A percentile compares a stretch with the other conserved stretches of the same genome.
Evolutionary conservation across 92 coral and sea anemone genomes (phyloP).

Genomic region (Zoanthus sociatus): DNA sequence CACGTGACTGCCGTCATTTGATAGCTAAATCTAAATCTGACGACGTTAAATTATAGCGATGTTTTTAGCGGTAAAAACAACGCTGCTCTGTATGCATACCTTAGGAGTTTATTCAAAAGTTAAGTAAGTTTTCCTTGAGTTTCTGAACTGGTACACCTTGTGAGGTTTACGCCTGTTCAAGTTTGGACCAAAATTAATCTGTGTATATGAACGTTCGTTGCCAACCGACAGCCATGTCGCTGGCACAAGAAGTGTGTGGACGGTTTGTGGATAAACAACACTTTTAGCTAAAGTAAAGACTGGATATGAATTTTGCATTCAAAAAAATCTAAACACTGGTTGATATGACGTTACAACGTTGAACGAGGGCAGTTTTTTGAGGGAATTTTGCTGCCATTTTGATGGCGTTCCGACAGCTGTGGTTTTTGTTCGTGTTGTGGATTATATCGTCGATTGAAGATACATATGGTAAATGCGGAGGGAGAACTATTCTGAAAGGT

Average conservation of each 20-base stretch:
- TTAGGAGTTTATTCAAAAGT: neutral
- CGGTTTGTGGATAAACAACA: neutral
- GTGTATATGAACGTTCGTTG: neutral
- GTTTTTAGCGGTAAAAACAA: neutral
- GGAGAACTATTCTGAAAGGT: conserved; percentile 26
- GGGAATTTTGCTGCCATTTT: conserved; percentile 30
- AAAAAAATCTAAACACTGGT: neutral
- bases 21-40: neutral
- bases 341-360: neutral
- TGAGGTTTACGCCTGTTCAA: neutral
- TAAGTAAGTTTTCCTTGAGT: neutral
- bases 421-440: conserved; percentile 9
- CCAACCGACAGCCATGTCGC: conserved; percentile 8
- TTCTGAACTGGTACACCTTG: neutral
- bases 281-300: neutral
- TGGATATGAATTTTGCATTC: neutral
- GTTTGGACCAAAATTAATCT: neutral
- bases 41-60: neutral
- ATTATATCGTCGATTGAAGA: neutral
- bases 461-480: conserved; percentile 36
- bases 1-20: conserved; percentile 15
- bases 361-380: neutral
- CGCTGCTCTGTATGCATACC: neutral
- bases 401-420: conserved; percentile 38
- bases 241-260: neutral